phyloP scores from a whole-genome alignment of 2,113 vertebrate species.

The Dissostichus mawsoni region DNA sequence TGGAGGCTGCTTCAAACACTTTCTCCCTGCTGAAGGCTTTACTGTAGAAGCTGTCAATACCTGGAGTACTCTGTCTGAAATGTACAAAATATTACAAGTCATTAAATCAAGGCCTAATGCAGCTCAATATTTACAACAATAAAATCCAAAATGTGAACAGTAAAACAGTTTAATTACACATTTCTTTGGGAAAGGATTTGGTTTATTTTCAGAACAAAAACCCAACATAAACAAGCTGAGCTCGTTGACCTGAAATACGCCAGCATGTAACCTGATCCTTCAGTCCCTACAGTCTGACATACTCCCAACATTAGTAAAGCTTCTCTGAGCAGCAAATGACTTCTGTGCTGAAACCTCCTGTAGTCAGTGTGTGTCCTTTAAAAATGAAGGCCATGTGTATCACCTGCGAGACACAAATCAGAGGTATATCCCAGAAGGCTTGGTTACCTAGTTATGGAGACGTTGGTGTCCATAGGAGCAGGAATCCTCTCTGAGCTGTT shows the following conservation, averaged over 20 bases:
- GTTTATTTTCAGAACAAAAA: neutral
- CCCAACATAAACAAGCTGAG: neutral
- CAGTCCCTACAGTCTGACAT: neutral
- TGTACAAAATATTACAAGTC: neutral
- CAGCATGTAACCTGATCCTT: neutral
- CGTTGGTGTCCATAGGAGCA: constrained; percentile 49
- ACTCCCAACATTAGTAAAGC: neutral
- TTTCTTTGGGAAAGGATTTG: too few species aligned
- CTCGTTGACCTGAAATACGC: neutral
- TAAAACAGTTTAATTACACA: neutral
- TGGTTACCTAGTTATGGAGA: constrained; percentile 1
- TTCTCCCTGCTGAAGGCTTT: constrained; percentile 52
- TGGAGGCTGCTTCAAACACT: constrained; percentile 89
- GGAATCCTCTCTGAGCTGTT: neutral
- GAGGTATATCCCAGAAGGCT: neutral
- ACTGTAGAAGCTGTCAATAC: neutral
- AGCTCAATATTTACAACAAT: neutral
- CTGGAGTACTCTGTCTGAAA: neutral
- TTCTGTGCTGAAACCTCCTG: neutral
- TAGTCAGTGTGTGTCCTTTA: too few species aligned
- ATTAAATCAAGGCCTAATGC: neutral
- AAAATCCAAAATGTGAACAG: neutral
- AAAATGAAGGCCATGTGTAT: neutral
- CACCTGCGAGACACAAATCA: neutral
- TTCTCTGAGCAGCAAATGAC: neutral